Evolutionary conservation across 2,888 invertebrate species (phyloP).

Genomic region (Capitulum mitella): DNA sequence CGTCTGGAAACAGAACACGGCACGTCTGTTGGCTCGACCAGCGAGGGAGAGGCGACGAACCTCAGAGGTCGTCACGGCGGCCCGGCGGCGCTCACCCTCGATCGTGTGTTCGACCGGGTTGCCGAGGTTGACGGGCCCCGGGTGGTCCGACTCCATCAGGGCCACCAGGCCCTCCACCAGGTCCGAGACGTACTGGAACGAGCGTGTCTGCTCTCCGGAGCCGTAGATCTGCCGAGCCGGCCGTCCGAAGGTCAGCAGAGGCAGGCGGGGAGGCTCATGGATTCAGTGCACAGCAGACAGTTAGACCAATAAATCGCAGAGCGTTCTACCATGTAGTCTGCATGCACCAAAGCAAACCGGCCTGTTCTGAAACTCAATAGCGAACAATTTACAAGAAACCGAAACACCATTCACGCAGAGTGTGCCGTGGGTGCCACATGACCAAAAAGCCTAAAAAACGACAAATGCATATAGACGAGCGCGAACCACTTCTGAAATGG

Average conservation of each 20-base stretch:
- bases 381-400: too few relatives aligned
- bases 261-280: background rate
- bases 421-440: too few relatives aligned
- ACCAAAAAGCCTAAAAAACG: too few relatives aligned
- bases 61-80: too few relatives aligned
- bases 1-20: too few relatives aligned
- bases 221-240: slow-evolving; percentile 48
- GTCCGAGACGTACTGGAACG: slow-evolving; percentile 97
- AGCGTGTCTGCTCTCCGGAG: slow-evolving; percentile 60
- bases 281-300: background rate
- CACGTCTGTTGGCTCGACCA: too few relatives aligned
- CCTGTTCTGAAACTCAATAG: too few relatives aligned
- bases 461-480: too few relatives aligned
- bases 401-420: too few relatives aligned
- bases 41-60: slow-evolving; percentile 23
- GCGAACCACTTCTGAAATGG: too few relatives aligned
- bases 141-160: slow-evolving; percentile 89
- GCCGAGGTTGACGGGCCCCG: slow-evolving; percentile 88
- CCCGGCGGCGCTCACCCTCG: slow-evolving; percentile 56
- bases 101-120: slow-evolving; percentile 98
- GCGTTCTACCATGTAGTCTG: too few relatives aligned
- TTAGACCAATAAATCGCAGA: background rate
- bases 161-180: slow-evolving; percentile 87
- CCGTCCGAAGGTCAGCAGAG: background rate
- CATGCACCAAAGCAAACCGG: too few relatives aligned